Base-by-base conservation (phyloP, 35 echinoderm and acorn worm genomes). In the Nesometra sesokonis region DNA sequence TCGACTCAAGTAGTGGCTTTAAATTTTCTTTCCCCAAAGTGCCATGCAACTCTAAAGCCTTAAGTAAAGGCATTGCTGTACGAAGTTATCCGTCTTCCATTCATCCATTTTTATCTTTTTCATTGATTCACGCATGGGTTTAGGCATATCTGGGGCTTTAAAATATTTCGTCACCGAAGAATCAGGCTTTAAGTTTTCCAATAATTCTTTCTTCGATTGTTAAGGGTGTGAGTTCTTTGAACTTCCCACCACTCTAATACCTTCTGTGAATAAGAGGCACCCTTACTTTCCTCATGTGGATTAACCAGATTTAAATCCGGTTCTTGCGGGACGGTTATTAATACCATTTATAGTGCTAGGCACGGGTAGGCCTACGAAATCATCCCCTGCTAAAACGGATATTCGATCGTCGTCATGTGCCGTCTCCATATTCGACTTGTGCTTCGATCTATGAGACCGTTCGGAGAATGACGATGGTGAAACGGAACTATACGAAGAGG, bases 81-180 rank as follows among this genome's bases (percentile, higher is more conserved):
- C 39, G 27, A 7, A 86, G 46, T n/a, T 27, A 86, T 34, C 77
- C 84, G 32, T 86, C 84, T 86, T n/a, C n/a, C n/a, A n/a, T n/a
- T n/a, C n/a, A n/a, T n/a, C n/a, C n/a, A n/a, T n/a, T n/a, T n/a
- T n/a, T 86, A n/a, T n/a, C n/a, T n/a, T n/a, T n/a, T n/a, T n/a
- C n/a, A n/a, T n/a, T n/a, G n/a, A n/a, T n/a, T n/a, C n/a, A n/a
- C n/a, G n/a, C n/a, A n/a, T n/a, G n/a, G n/a, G n/a, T n/a, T n/a
- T n/a, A n/a, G n/a, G n/a, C n/a, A n/a, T n/a, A n/a, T 86, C 85
- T 0, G 85, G 85, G 13, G 85, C 85, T 36, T 77, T 86, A 77
- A 86, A 86, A 67, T 30, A 86, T 77, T 77, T 0, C 17, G 35
- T 52, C 19, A 85, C 43, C 27, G 83, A 85, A 0, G 83, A 32